Base-by-base conservation (phyloP, 2,113 vertebrate species). In the Melanotaenia duboulayi region DNA sequence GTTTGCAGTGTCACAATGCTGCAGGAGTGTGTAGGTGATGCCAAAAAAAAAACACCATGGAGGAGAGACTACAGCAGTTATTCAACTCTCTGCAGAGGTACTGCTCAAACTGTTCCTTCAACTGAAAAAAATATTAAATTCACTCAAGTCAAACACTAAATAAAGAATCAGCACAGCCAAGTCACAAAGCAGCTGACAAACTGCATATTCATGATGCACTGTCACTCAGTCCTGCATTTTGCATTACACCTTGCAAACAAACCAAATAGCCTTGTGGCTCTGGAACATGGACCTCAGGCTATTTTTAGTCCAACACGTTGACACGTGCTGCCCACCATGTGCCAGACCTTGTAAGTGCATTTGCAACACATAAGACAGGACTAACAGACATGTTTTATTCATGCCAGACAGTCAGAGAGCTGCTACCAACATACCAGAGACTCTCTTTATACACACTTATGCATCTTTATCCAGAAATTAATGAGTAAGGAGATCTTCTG, bases 321-420 rank as follows among this genome's bases (percentile, higher is more conserved):
- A 58, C 90, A 90, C 83, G 89, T 91, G 90, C 62, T 39, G 1
- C 58, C 77, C 64, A 55, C 40, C 90, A 91, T 83, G 88, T 91
- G 89, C 80, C 46, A 24, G 57, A 52, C 61, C 71, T 81, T 82
- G 86, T 83, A 80, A 87, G 82, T 88, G 83, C 83, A 76, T 76
- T 85, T 78, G 60, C 55, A n/a, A 51, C 70, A 62, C 82, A 88
- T 77, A 80, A 87, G 84, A 81, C 69, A 61, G 55, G 71, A 61
- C 86, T 85, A 55, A 52, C 44, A 74, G n/a, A 17, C 59, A 86
- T 93, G 61, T 85, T 89, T 94, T 88, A 94, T 93, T 92, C 48
- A 94, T 75, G 48, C 49, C 24, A 37, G 23, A 40, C 51, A 87
- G 76, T 59, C 40, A 69, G 54, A 40, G 76, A 87, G 62, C 81